Conservation (phyloP, 2,888 invertebrate species). For the Hofmannophila pseudospretella region DNA sequence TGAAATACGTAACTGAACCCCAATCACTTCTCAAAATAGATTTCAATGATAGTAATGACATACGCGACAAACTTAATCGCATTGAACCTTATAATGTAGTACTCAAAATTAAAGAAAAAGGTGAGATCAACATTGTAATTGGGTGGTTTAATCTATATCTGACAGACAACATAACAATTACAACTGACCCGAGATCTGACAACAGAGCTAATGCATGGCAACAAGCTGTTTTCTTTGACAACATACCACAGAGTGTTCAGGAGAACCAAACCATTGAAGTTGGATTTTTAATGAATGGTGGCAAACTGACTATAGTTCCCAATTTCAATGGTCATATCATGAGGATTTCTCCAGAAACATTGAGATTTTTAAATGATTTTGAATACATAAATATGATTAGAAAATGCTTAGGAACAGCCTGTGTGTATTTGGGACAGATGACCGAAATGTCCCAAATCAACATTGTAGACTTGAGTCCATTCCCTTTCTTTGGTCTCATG, state of each 20-base stretch:
- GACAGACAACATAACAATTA: constrained; percentile 78
- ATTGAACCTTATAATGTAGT: constrained; percentile 50
- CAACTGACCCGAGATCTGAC: constrained; percentile 77
- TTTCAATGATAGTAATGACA: constrained; percentile 77
- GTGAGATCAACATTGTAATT: constrained; percentile 80
- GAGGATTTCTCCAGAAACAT: constrained; percentile 43
- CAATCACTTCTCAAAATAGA: constrained; percentile 76
- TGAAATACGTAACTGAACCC: constrained; percentile 78
- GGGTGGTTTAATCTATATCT: constrained; percentile 87
- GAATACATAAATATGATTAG: constrained; percentile 58
- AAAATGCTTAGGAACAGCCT: constrained; percentile 47
- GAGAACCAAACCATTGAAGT: constrained; percentile 42
- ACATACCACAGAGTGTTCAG: constrained; percentile 45
- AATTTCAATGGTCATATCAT: constrained; percentile 29
- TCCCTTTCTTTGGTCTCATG: constrained; percentile 80
- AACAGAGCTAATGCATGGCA: constrained; percentile 83
- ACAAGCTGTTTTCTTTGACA: constrained; percentile 83
- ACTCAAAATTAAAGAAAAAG: constrained; percentile 56
- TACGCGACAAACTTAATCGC: constrained; percentile 52
- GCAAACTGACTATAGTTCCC: constrained; percentile 50
- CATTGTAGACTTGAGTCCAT: constrained; percentile 79
- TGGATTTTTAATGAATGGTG: constrained; percentile 50
- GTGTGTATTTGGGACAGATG: constrained; percentile 55
- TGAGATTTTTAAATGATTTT: constrained; percentile 71
- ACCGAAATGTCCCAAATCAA: constrained; percentile 40